phyloP scores from a whole-genome alignment of 2,797 vertebrate species.

The Crotalus adamanteus region DNA sequence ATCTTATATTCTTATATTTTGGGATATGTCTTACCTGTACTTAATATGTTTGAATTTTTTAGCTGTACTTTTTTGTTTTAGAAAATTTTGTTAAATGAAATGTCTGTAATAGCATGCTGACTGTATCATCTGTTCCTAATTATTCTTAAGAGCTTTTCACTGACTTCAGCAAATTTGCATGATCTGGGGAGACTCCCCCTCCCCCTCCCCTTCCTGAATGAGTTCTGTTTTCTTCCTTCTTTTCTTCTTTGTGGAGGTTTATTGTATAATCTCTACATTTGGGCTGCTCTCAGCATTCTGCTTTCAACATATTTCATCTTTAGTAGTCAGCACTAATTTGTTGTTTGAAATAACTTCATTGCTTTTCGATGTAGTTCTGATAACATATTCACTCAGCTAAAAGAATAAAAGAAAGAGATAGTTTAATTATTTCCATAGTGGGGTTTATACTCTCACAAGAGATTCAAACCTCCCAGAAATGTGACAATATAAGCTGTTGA shows the following conservation, averaged over 20 bases:
- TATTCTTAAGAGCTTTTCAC: background rate
- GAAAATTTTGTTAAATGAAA: background rate
- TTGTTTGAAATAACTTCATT: background rate
- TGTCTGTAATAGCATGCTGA: background rate
- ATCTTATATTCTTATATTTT: slow-evolving; percentile 15
- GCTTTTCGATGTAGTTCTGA: slow-evolving; percentile 19
- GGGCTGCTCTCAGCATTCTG: slow-evolving; percentile 20
- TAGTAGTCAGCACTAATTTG: slow-evolving; percentile 30
- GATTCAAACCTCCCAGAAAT: slow-evolving; percentile 5
- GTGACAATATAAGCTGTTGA: background rate
- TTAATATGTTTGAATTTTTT: slow-evolving; percentile 12
- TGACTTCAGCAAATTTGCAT: slow-evolving; percentile 33
- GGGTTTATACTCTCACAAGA: background rate
- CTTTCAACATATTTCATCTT: background rate
- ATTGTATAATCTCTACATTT: slow-evolving; percentile 8
- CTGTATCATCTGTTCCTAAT: slow-evolving; percentile 10
- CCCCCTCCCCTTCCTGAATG: slow-evolving; percentile 6
- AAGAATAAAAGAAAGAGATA: background rate
- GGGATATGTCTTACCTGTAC: background rate
- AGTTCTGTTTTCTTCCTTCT: slow-evolving; percentile 15
- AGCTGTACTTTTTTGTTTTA: background rate
- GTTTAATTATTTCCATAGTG: slow-evolving; percentile 20
- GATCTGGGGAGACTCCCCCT: slow-evolving; percentile 3
- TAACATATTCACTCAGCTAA: slow-evolving; percentile 19
- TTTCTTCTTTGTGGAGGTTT: slow-evolving; percentile 30